Percentiles rank a stretch among this genome's conserved stretches.
Evolutionary conservation across 2,113 vertebrate genomes (phyloP).

Genomic region (Pan troglodytes): NHGRI_mPanTro3-v2.1_pri NC_072417.2:48466001-48466500

Average conservation of each 20-base stretch:
- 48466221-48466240: neutral
- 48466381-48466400: neutral
- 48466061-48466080: no score
- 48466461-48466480: neutral
- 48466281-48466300: neutral
- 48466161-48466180: neutral
- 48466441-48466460: neutral
- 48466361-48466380: neutral
- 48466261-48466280: neutral
- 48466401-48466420: neutral
- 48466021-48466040: no score
- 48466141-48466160: neutral
- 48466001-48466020: no score
- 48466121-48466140: neutral
- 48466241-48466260: neutral
- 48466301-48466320: neutral
- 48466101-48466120: neutral
- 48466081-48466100: no score
- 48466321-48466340: neutral
- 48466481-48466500: neutral
- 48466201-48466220: neutral
- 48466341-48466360: neutral
- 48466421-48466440: neutral
- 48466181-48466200: neutral
- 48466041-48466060: no score